phyloP scores from a whole-genome alignment of 2,888 invertebrate genomes.

The Matsumyia berberina region DNA sequence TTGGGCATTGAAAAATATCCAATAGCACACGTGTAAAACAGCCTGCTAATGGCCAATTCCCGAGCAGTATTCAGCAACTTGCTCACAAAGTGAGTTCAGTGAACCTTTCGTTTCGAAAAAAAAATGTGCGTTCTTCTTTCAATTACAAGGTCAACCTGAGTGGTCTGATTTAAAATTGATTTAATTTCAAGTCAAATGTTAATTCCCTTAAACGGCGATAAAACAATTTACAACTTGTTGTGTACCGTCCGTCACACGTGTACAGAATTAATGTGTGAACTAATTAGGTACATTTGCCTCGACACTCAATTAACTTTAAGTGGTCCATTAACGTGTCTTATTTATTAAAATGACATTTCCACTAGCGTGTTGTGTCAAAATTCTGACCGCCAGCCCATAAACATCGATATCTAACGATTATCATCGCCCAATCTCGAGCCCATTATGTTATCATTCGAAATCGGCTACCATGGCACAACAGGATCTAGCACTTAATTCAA shows the following conservation, averaged over 20 bases:
- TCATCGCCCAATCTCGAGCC: slow-evolving; percentile 27
- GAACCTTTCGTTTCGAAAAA: not conserved
- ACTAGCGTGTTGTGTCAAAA: slow-evolving; percentile 39
- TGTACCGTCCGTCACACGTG: slow-evolving; percentile 8
- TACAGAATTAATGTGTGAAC: slow-evolving; percentile 44
- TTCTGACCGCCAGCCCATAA: slow-evolving; percentile 37
- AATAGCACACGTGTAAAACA: too few species aligned
- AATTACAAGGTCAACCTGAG: not conserved
- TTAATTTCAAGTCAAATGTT: not conserved
- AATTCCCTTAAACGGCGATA: slow-evolving; percentile 11
- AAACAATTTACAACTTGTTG: slow-evolving; percentile 28
- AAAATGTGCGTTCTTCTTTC: not conserved
- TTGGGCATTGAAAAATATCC: too few species aligned
- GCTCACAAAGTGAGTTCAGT: not conserved
- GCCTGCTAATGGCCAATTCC: too few species aligned
- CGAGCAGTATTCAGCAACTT: too few species aligned
- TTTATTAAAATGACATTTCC: slow-evolving; percentile 35
- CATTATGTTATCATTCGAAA: slow-evolving; percentile 30
- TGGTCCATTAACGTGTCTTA: slow-evolving; percentile 18
- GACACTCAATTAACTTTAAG: slow-evolving; percentile 56
- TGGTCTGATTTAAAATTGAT: not conserved
- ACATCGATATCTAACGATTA: slow-evolving; percentile 60
- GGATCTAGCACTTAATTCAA: slow-evolving; percentile 54
- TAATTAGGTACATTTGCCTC: slow-evolving; percentile 46
- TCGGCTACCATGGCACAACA: slow-evolving; percentile 26